Evolutionary conservation across 2,113 vertebrate genomes (phyloP), one percentile per base, ranked within the genome.

Genomic region (Aptenodytes forsteri): DNA sequence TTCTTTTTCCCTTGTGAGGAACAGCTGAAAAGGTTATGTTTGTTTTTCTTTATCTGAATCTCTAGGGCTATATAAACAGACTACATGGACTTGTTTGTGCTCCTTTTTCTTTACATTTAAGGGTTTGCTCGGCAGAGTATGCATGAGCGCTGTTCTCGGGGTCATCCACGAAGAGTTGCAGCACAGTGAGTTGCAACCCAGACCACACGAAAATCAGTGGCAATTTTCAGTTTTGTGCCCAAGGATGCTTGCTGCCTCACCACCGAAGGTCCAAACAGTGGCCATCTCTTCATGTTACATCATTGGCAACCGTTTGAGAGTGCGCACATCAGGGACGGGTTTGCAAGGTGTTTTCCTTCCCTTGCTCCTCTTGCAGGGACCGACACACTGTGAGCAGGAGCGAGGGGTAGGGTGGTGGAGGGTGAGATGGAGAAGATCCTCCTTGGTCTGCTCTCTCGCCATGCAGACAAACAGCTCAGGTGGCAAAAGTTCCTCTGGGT

Each of bases 1-100:
- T 98, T 98, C 96, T 98, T 98, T 98, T 98, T 97, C 96, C 98
- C 98, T 98, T 98, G 96, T 97, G 97, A 98, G 90, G 98, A 98
- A 96, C 95, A 98, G 97, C 97, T 98, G 97, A 98, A 98, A 98
- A 98, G 98, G 98, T 98, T 98, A 98, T 98, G 97, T 98, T 98
- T 98, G 97, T 98, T 98, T 98, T 98, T 98, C 98, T 98, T 98
- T 97, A 97, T 97, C 96, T 97, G 97, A 97, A 97, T 98, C 97
- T 98, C 97, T 96, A 73, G 90, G 96, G 96, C 30, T 95, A 91
- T 94, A 97, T 97, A 98, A 98, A 98, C 98, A 98, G 97, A 96
- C 83, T 98, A 93, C 94, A 93, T 20, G 89, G 96, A 95, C 97
- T 97, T 73, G 32, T 96, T 96, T 97, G 96, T 96, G 44, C 95